phyloP scores from a whole-genome alignment of 2,113 vertebrate species.

The Motacilla alba region DNA sequence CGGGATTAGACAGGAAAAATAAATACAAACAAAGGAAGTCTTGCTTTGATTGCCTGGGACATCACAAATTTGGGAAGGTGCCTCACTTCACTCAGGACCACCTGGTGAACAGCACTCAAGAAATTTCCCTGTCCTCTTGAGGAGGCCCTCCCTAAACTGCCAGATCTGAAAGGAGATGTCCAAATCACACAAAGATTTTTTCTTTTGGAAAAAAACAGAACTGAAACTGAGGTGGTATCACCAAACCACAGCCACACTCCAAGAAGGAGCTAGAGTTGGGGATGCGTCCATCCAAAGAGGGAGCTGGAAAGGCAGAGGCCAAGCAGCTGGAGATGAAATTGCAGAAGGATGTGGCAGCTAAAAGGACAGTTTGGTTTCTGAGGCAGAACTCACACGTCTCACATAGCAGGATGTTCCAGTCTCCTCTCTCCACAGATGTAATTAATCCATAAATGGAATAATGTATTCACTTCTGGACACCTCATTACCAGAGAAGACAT shows the following conservation, averaged over 20 bases:
- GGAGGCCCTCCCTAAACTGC: not conserved
- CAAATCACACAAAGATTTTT: not conserved
- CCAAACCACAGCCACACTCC: not conserved
- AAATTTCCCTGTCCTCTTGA: not conserved
- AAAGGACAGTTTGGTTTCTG: not conserved
- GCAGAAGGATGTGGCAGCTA: not conserved
- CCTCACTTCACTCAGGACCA: not conserved
- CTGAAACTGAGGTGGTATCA: not conserved
- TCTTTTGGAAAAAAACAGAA: not conserved
- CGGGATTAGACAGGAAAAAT: not conserved
- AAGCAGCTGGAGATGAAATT: not conserved
- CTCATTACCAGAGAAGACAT: constrained; percentile 54
- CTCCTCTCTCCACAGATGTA: constrained; percentile 34
- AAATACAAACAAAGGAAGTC: not conserved
- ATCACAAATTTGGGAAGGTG: not conserved
- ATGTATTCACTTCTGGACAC: constrained; percentile 63
- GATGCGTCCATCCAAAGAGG: not conserved
- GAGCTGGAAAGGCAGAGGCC: not conserved
- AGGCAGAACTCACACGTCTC: not conserved
- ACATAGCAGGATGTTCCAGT: not conserved
- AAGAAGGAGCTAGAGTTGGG: not conserved
- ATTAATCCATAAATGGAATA: constrained; percentile 64
- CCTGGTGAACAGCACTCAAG: not conserved
- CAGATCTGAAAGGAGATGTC: not conserved
- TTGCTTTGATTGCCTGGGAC: not conserved